phyloP scores from a whole-genome alignment of 2,888 invertebrate genomes.

The Drosophila imparisetae region DNA sequence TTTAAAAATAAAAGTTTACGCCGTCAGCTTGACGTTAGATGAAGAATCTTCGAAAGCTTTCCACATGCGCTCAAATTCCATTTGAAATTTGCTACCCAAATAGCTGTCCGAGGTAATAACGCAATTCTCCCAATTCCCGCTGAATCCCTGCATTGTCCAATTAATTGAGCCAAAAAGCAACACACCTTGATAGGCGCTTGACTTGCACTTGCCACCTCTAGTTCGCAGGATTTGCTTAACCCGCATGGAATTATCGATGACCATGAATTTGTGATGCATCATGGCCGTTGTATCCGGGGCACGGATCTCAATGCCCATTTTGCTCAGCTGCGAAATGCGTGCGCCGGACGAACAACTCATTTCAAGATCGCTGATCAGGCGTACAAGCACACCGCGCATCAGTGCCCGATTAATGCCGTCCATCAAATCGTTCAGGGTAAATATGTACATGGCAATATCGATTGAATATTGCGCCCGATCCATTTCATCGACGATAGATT shows the following conservation, averaged over 20 bases:
- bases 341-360: conserved; percentile 70
- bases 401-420: conserved; percentile 67
- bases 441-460: conserved; percentile 82
- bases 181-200: conserved; percentile 21
- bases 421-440: conserved; percentile 65
- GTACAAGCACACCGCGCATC: conserved; percentile 71
- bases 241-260: conserved; percentile 77
- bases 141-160: conserved; percentile 81
- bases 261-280: conserved; percentile 84
- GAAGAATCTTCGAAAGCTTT: conserved; percentile 42
- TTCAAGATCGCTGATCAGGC: conserved; percentile 79
- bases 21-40: not conserved
- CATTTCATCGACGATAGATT: conserved; percentile 63
- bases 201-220: not conserved
- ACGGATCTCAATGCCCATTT: conserved; percentile 73
- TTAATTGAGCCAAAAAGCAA: conserved; percentile 80
- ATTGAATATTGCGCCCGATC: conserved; percentile 75
- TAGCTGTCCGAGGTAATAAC: conserved; percentile 71
- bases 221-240: conserved; percentile 21
- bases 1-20: not conserved
- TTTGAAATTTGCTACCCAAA: conserved; percentile 61
- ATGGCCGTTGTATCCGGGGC: conserved; percentile 64
- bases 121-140: conserved; percentile 83
- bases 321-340: conserved; percentile 55
- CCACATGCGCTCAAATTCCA: conserved; percentile 83